phyloP scores from a whole-genome alignment of 2,797 vertebrate species.

The Botia kubotai region DNA sequence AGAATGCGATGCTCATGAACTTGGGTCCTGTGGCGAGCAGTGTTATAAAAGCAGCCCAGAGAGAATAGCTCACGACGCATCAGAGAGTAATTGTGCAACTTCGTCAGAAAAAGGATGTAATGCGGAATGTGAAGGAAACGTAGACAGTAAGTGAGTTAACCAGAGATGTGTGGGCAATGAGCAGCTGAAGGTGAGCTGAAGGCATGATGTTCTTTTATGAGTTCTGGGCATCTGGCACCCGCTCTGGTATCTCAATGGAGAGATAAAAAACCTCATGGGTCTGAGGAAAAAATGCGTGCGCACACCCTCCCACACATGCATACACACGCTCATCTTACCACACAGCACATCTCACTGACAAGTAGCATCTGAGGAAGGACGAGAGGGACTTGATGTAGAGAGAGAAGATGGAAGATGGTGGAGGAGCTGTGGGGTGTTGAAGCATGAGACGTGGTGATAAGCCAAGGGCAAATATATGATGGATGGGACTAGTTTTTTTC shows the following conservation, averaged over 20 bases:
- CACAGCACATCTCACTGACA: constrained; percentile 55
- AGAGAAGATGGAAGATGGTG: constrained; percentile 38
- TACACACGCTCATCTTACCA: constrained; percentile 40
- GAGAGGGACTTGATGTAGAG: constrained; percentile 39
- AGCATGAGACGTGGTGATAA: constrained; percentile 32
- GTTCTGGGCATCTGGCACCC: constrained; percentile 57
- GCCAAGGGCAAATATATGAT: constrained; percentile 45
- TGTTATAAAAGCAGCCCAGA: constrained; percentile 22
- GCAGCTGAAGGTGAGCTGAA: constrained; percentile 55
- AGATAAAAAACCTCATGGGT: constrained; percentile 50
- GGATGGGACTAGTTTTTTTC: constrained; percentile 38
- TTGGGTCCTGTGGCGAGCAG: constrained; percentile 18
- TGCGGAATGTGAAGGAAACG: constrained; percentile 47
- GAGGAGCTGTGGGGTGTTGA: constrained; percentile 25
- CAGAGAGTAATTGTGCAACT: constrained; percentile 26
- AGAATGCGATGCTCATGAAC: constrained; percentile 24
- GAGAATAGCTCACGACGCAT: neutral
- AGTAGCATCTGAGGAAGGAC: constrained; percentile 52
- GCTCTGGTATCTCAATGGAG: constrained; percentile 56
- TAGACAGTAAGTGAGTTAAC: constrained; percentile 47
- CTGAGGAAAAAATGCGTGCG: constrained; percentile 15
- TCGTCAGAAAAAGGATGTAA: neutral
- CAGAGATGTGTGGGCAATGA: constrained; percentile 53
- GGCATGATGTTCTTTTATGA: constrained; percentile 55
- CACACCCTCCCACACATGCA: constrained; percentile 11